Evolutionary conservation across 2,888 invertebrate genomes (phyloP), one percentile per base, ranked within the genome.

Genomic region (Platynereis dumerilii): DNA sequence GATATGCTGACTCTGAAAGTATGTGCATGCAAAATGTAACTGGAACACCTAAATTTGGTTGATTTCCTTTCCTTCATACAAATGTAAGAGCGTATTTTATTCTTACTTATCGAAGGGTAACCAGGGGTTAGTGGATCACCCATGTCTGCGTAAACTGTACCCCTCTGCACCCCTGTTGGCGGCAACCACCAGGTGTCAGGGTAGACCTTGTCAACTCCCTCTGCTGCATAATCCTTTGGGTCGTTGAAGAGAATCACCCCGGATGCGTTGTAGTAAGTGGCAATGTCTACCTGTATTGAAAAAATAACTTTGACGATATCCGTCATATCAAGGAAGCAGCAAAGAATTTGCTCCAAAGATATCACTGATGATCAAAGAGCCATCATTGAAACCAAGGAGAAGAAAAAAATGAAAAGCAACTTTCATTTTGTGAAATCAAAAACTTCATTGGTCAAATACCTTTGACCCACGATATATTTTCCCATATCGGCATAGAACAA

Each of bases 81-180:
- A 34, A 34, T 34, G n/a, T n/a, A n/a, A n/a, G n/a, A n/a, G n/a
- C n/a, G n/a, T 34, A 34, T 34, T 34, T 34, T 12, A 34, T 34
- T 34, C n/a, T 48, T 27, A 79, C 79, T 74, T 61, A 70, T 78
- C 2, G 79, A 73, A 1, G 79, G 78, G 53, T 85, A 86, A n/a
- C 82, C 78, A 0, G 85, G 86, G 17, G 86, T 86, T 1, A 85
- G 75, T 2, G 83, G 83, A 72, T 87, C 87, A 1, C 87, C 87
- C 60, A 82, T 75, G 2, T 52, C 63, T 1, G 68, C 53, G 12
- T 72, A 77, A 29, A 83, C 73, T 2, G 84, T 81, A 15, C 86
- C 86, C 44, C 86, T 74, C 70, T 86, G 86, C 12, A 85, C 83
- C 2, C 84, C 87, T 24, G 82, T 76, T 1, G 78, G 76, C 0